These are phyloP conservation scores for Dasypus novemcinctus DNA, from an alignment of 2,113 vertebrate genomes.

Conservation along the genomic window DNA sequence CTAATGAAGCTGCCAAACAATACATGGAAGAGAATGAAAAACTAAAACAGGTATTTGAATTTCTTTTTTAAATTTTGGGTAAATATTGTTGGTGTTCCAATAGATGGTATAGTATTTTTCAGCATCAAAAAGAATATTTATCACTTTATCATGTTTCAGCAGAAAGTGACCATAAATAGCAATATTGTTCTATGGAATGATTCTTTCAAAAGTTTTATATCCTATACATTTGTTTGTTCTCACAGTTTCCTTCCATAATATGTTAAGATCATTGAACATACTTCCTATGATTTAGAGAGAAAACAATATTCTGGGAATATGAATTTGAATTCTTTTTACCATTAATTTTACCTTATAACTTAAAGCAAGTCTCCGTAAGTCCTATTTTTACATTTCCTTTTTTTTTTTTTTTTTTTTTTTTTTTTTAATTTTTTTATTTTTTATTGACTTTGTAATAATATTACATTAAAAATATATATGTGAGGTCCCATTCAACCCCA, in stretches of 20 bases:
- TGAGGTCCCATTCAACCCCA: too few relatives aligned
- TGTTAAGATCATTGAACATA: background rate
- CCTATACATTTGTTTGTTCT: background rate
- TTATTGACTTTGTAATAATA: too few relatives aligned
- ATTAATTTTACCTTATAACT: conserved; percentile 42
- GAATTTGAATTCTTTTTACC: conserved; percentile 33
- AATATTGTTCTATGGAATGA: background rate
- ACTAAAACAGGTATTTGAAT: conserved; percentile 87
- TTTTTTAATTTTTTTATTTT: too few relatives aligned
- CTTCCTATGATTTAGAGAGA: background rate
- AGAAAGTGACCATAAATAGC: background rate
- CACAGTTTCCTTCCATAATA: background rate
- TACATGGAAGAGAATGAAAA: conserved; percentile 90
- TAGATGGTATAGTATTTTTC: background rate
- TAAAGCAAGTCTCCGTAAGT: conserved; percentile 40
- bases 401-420: too few relatives aligned
- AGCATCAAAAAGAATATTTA: conserved; percentile 22
- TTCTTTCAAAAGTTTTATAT: background rate
- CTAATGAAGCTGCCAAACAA: conserved; percentile 88
- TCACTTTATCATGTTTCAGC: background rate
- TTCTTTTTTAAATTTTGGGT: conserved; percentile 51
- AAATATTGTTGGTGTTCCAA: conserved; percentile 14
- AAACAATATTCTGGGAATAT: conserved; percentile 15
- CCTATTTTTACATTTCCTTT: conserved; percentile 5
- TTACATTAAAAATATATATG: too few relatives aligned